Evolutionary conservation across 2,113 vertebrate species (phyloP).

Genomic region (Elanoides forficatus): DNA sequence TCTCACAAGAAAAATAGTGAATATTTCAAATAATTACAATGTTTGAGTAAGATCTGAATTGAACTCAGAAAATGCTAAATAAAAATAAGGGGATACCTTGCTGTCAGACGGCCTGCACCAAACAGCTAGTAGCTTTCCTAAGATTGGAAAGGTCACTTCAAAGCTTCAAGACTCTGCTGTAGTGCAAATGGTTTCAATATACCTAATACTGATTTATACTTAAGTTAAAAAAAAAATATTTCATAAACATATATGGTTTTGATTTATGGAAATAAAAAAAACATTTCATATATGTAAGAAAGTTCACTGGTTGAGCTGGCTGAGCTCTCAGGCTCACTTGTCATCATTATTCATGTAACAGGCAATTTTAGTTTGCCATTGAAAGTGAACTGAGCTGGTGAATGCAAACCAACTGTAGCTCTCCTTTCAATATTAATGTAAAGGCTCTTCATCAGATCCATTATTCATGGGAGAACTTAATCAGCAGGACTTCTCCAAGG

Average conservation of each 20-base stretch:
- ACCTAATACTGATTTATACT: background rate
- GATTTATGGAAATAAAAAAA: background rate
- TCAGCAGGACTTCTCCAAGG: background rate
- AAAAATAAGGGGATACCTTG: background rate
- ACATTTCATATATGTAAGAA: background rate
- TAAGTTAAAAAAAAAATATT: background rate
- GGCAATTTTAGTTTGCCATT: background rate
- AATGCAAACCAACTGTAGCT: background rate
- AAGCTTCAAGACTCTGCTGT: background rate
- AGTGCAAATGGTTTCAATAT: background rate
- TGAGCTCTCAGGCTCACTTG: background rate
- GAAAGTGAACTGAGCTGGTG: background rate
- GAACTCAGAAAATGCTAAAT: background rate
- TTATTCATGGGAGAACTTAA: background rate
- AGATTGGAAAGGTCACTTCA: background rate
- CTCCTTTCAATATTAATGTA: background rate
- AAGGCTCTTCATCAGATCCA: background rate
- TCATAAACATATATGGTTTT: background rate
- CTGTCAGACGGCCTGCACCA: background rate
- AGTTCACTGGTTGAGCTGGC: background rate
- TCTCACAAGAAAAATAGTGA: background rate
- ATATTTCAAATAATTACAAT: background rate
- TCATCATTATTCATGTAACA: background rate
- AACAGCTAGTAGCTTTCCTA: background rate
- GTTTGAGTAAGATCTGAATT: background rate